Percentiles rank a stretch among this genome's conserved stretches.
Evolutionary conservation across 2,797 vertebrate species (phyloP).

Genomic region (Darevskia nairensis): DNA sequence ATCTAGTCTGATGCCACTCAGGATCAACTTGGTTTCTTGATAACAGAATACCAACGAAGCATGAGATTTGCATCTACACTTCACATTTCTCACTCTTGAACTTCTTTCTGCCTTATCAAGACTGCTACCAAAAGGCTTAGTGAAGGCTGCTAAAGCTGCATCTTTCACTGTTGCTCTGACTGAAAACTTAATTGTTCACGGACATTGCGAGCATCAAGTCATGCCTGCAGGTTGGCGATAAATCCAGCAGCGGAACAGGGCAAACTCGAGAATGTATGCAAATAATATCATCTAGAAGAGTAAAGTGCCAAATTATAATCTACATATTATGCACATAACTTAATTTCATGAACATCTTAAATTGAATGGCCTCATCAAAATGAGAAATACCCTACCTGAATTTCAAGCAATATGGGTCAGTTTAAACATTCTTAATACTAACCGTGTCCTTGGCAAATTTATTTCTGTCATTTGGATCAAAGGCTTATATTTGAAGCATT

Average conservation of each 20-base stretch:
- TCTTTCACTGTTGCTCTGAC: constrained; percentile 56
- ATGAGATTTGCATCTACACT: constrained; percentile 76
- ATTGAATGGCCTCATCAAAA: constrained; percentile 67
- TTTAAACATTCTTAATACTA: constrained; percentile 69
- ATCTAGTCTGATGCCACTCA: constrained; percentile 53
- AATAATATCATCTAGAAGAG: constrained; percentile 70
- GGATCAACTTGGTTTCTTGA: constrained; percentile 67
- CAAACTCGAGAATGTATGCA: constrained; percentile 59
- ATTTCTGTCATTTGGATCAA: constrained; percentile 77
- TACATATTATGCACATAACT: constrained; percentile 55
- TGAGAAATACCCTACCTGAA: constrained; percentile 64
- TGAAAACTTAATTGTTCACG: constrained; percentile 73
- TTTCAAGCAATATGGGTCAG: constrained; percentile 66
- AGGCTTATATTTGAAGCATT: constrained; percentile 66
- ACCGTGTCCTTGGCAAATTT: constrained; percentile 64
- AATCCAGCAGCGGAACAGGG: constrained; percentile 63
- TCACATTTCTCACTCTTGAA: constrained; percentile 67
- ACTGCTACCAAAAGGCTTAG: constrained; percentile 66
- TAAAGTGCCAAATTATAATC: constrained; percentile 66
- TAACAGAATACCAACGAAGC: constrained; percentile 63
- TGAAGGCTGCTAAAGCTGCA: constrained; percentile 57
- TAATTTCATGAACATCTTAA: constrained; percentile 69
- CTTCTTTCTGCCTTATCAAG: constrained; percentile 71
- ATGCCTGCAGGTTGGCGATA: constrained; percentile 73
- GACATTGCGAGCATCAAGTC: constrained; percentile 62